Base-by-base conservation (phyloP, 2,797 vertebrate genomes). In the Eutrigla gurnardus region DNA sequence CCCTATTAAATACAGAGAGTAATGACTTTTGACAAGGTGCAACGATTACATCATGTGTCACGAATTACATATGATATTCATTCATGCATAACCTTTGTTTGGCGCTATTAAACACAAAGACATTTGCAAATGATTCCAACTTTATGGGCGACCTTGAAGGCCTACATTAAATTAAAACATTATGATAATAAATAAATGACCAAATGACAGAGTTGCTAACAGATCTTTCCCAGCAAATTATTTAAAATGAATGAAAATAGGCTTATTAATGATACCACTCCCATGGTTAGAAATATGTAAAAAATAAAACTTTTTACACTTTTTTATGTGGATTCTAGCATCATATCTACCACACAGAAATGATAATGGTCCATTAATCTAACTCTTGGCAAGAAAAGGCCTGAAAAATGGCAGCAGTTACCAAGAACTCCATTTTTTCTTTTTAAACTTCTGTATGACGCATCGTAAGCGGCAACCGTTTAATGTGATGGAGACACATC, bases 401-500 rank as follows among this genome's bases (percentile, higher is more conserved):
- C 4, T n/a, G 10, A 46, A 14, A 46, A 17, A n/a, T n/a, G 43
- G 12, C 55, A 13, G 67, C 45, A 1, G 18, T 42, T 15, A 36
- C 46, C 40, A 35, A 68, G 39, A 62, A 62, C 49, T 45, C n/a
- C 0, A n/a, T 50, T 43, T 49, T 17, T 25, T n/a, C n/a, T 25
- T 25, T 25, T 25, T 2, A 43, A 36, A 35, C 18, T 36, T 39
- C 0, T 32, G 9, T 52, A 9, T 70, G 35, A 79, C 1, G 1
- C n/a, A 69, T 66, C n/a, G 12, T 32, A 57, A 62, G 60, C n/a
- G 47, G 25, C n/a, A 32, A 17, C 4, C 1, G n/a, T 76, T 64
- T 17, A 66, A 77, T 72, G 37, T 36, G 36, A 77, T 50, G 43
- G 52, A 62, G 43, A 60, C 52, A 53, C 33, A 45, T 66, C 75